phyloP scores from a whole-genome alignment of 2,113 vertebrate genomes.

The Lota lota region DNA sequence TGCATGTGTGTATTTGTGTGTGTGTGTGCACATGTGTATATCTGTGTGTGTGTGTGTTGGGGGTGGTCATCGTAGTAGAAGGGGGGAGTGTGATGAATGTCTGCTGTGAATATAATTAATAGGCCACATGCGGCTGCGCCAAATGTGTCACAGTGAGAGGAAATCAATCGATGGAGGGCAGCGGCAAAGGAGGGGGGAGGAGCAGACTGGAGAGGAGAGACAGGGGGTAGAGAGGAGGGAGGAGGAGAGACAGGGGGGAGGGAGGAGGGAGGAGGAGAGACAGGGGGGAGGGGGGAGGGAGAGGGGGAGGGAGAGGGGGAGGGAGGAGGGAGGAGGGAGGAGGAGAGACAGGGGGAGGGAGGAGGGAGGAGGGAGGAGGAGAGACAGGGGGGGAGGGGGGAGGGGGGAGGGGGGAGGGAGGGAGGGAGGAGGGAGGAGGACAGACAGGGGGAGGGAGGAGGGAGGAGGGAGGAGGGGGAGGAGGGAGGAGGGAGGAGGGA shows the following conservation, averaged over 20 bases:
- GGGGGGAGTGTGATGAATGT: slow-evolving; percentile 64
- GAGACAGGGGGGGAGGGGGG: slow-evolving; percentile 2
- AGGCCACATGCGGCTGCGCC: slow-evolving; percentile 73
- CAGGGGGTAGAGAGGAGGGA: slow-evolving; percentile 21
- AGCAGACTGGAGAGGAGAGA: slow-evolving; percentile 5
- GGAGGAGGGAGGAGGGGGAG: slow-evolving; percentile 12
- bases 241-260: slow-evolving; percentile 26
- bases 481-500: slow-evolving; percentile 11
- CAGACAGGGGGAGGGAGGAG: slow-evolving; percentile 23
- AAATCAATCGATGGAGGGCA: slow-evolving; percentile 72
- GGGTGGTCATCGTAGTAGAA: slow-evolving; percentile 41
- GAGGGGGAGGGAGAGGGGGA: too few relatives aligned
- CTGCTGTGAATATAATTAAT: slow-evolving; percentile 75
- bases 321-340: background rate
- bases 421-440: slow-evolving; percentile 22
- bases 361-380: slow-evolving; percentile 2
- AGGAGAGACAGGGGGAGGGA: too few relatives aligned
- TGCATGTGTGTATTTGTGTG: background rate
- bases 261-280: slow-evolving; percentile 21
- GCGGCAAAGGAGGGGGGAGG: slow-evolving; percentile 13
- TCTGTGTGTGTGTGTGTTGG: slow-evolving; percentile 22
- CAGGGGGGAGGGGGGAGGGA: slow-evolving; percentile 6
- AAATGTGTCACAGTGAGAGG: slow-evolving; percentile 72
- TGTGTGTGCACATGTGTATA: slow-evolving; percentile 14
- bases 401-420: slow-evolving; percentile 14